phyloP scores from a whole-genome alignment of 2,888 invertebrate genomes.

The Bhutanitis thaidina region DNA sequence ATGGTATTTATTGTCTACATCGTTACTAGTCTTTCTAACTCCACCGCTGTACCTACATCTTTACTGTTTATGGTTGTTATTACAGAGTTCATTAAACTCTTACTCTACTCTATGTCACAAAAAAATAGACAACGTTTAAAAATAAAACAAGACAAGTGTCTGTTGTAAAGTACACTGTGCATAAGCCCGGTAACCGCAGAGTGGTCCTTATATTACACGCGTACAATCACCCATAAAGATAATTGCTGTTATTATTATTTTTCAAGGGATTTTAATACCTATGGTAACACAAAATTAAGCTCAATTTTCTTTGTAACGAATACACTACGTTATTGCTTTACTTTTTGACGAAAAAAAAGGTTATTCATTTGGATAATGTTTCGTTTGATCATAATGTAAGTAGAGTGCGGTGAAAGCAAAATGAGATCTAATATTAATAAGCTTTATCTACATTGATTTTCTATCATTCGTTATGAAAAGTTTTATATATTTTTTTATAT shows the following conservation, averaged over 20 bases:
- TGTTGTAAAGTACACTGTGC: slow-evolving; percentile 3
- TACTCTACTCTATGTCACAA: too few relatives aligned
- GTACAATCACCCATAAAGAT: slow-evolving; percentile 14
- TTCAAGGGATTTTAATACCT: neutral
- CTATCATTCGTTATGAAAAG: too few relatives aligned
- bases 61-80: too few relatives aligned
- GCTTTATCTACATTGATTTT: too few relatives aligned
- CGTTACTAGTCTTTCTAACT: too few relatives aligned
- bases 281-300: neutral
- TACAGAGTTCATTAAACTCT: too few relatives aligned
- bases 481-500: too few relatives aligned
- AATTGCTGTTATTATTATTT: slow-evolving; percentile 7
- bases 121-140: too few relatives aligned
- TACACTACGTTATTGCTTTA: neutral
- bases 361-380: slow-evolving; percentile 14
- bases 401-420: neutral
- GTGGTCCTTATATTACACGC: slow-evolving; percentile 12
- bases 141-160: neutral
- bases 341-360: neutral
- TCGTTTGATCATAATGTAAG: slow-evolving; percentile 9
- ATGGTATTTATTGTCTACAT: too few relatives aligned
- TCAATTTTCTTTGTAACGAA: neutral
- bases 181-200: slow-evolving; percentile 11
- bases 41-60: too few relatives aligned
- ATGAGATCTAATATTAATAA: neutral